Conservation (phyloP, 2,888 invertebrate genomes). For the Pseudolycoriella hygida region DNA sequence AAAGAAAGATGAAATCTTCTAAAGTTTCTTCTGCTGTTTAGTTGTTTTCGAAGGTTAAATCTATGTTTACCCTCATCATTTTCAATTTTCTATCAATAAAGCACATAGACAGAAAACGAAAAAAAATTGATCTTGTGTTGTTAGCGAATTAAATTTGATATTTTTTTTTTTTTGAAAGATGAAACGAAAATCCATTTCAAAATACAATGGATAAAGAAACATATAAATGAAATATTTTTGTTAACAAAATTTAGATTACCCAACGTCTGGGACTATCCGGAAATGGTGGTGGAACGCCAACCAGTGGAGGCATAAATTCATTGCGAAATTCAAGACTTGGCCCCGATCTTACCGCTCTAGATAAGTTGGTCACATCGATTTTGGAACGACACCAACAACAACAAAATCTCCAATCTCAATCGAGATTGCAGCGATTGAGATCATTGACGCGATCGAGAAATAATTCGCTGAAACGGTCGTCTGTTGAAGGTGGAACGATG, state of each 20-base stretch:
- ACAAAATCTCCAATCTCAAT: neutral
- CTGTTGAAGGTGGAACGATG: slow-evolving; percentile 7
- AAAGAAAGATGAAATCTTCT: no score
- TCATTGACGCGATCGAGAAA: slow-evolving; percentile 27
- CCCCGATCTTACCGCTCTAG: slow-evolving; percentile 40
- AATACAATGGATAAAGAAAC: no score
- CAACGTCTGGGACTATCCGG: slow-evolving; percentile 2
- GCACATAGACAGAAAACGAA: neutral
- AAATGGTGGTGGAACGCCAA: neutral
- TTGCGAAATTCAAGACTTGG: slow-evolving; percentile 30
- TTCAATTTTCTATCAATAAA: slow-evolving; percentile 3
- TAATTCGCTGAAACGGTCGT: slow-evolving; percentile 15
- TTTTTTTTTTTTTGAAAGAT: no score
- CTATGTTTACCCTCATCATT: slow-evolving; percentile 1
- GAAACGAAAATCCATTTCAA: no score
- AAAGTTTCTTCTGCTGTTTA: no score
- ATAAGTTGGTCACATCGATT: slow-evolving; percentile 42
- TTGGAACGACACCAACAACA: slow-evolving; percentile 29
- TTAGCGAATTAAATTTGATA: neutral
- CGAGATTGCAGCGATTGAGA: slow-evolving; percentile 24
- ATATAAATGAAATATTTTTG: no score
- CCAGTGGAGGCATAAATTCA: neutral
- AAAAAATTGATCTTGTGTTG: neutral
- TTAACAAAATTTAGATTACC: slow-evolving; percentile 3
- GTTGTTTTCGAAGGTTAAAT: neutral